Evolutionary conservation across 2,113 vertebrate genomes (phyloP).

Genomic region (Podilymbus podiceps): DNA sequence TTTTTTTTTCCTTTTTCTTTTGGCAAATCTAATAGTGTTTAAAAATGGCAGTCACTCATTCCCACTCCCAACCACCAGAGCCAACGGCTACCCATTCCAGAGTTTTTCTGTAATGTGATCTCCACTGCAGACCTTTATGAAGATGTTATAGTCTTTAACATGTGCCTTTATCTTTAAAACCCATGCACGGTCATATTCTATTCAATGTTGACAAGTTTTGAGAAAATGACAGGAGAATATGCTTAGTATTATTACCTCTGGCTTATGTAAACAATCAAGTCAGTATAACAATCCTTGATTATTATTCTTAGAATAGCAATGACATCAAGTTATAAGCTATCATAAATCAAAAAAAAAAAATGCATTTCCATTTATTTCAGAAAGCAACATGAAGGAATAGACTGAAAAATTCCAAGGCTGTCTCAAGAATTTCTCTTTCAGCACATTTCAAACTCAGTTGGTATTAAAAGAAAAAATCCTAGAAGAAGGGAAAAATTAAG

Average conservation of each 20-base stretch:
- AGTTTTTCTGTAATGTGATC: neutral
- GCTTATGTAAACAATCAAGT: neutral
- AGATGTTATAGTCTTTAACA: neutral
- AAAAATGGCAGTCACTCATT: neutral
- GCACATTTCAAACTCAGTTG: neutral
- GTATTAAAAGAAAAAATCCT: neutral
- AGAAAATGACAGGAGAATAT: neutral
- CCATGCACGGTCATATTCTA: neutral
- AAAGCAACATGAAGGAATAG: neutral
- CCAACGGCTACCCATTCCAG: neutral
- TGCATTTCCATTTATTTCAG: neutral
- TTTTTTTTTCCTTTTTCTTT: neutral
- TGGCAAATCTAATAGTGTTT: neutral
- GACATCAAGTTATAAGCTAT: conserved; percentile 9
- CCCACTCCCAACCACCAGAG: neutral
- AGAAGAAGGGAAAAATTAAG: neutral
- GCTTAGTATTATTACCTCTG: neutral
- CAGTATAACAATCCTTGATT: neutral
- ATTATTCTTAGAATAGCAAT: conserved; percentile 45
- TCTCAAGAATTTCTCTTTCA: conserved; percentile 3
- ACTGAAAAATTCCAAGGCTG: neutral
- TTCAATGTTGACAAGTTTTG: neutral
- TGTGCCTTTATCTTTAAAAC: neutral
- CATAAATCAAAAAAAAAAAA: neutral
- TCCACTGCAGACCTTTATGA: neutral